A percentile compares a stretch with the other conserved stretches of the same genome.
Conservation (phyloP, 1,140 invertebrate genomes). For the Oedothorax gibbosus region DNA sequence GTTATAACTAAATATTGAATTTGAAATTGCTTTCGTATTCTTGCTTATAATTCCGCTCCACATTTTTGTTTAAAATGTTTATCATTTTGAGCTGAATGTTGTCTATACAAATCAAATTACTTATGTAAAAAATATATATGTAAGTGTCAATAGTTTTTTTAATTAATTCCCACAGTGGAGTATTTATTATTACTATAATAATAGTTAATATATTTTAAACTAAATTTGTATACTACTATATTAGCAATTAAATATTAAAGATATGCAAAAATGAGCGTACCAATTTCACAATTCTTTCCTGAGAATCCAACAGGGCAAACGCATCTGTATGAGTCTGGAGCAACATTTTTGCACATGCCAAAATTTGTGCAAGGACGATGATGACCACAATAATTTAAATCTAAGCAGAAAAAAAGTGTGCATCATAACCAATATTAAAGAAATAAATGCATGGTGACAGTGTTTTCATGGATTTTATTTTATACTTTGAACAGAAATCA, state of each 20-base stretch:
- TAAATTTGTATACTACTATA: not conserved
- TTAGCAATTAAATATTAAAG: not conserved
- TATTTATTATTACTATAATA: too few relatives aligned
- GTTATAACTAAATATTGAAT: too few relatives aligned
- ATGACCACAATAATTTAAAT: slow-evolving; percentile 97
- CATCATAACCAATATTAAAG: not conserved
- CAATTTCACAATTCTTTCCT: slow-evolving; percentile 71
- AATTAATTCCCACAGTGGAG: too few relatives aligned
- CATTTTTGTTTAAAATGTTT: too few relatives aligned
- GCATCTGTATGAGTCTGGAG: slow-evolving; percentile 83
- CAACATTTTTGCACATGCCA: slow-evolving; percentile 94
- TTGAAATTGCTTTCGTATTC: too few relatives aligned
- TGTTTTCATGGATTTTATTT: too few relatives aligned
- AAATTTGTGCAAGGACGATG: slow-evolving; percentile 93
- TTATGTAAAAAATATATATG: too few relatives aligned
- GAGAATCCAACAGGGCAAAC: slow-evolving; percentile 68
- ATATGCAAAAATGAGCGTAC: slow-evolving; percentile 22
- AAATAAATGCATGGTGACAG: not conserved
- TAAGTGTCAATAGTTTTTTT: too few relatives aligned
- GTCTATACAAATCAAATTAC: too few relatives aligned
- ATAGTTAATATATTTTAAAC: not conserved
- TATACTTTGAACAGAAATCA: too few relatives aligned
- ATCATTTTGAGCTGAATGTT: too few relatives aligned
- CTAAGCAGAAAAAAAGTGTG: slow-evolving; percentile 66
- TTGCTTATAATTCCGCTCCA: too few relatives aligned